Conservation (phyloP, 2,888 invertebrate species). For the Habroteleia sp. region DNA sequence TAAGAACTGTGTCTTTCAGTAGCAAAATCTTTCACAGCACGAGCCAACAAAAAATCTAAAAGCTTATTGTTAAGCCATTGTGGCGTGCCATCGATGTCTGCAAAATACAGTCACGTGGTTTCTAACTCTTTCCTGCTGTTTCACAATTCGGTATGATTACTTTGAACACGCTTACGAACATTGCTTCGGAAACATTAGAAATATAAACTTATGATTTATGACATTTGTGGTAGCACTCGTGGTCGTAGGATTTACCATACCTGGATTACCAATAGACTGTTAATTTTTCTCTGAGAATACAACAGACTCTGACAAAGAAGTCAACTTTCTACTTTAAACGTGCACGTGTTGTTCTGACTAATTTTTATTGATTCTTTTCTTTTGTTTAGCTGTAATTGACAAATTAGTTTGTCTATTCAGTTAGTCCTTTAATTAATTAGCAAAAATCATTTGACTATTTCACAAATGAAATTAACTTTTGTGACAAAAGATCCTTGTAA, state of each 20-base stretch:
- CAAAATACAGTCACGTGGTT: slow-evolving; percentile 44
- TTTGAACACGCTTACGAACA: slow-evolving; percentile 22
- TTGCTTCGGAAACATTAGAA: slow-evolving; percentile 40
- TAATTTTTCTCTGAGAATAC: slow-evolving; percentile 63
- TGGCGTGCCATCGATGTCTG: slow-evolving; percentile 7
- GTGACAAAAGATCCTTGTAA: too few species aligned
- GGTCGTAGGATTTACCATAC: slow-evolving; percentile 72
- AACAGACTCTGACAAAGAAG: slow-evolving; percentile 44
- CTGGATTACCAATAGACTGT: slow-evolving; percentile 64
- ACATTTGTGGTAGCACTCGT: slow-evolving; percentile 71
- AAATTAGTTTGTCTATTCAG: too few species aligned
- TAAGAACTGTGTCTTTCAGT: slow-evolving; percentile 10
- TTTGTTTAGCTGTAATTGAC: slow-evolving; percentile 6
- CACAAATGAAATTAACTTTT: too few species aligned
- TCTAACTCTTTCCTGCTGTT: slow-evolving; percentile 47
- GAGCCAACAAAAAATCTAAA: slow-evolving; percentile 33
- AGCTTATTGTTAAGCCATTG: slow-evolving; percentile 38
- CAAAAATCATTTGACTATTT: too few species aligned
- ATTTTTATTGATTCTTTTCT: slow-evolving; percentile 8
- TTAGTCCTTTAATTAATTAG: too few species aligned
- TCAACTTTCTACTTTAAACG: slow-evolving; percentile 53
- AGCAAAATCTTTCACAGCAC: slow-evolving; percentile 13
- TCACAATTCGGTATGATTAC: slow-evolving; percentile 46
- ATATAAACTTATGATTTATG: slow-evolving; percentile 72
- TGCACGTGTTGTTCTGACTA: slow-evolving; percentile 37